Evolutionary conservation across 2,888 invertebrate genomes (phyloP), one percentile per base, ranked within the genome.

Genomic region (Nemapogon koenigi): DNA sequence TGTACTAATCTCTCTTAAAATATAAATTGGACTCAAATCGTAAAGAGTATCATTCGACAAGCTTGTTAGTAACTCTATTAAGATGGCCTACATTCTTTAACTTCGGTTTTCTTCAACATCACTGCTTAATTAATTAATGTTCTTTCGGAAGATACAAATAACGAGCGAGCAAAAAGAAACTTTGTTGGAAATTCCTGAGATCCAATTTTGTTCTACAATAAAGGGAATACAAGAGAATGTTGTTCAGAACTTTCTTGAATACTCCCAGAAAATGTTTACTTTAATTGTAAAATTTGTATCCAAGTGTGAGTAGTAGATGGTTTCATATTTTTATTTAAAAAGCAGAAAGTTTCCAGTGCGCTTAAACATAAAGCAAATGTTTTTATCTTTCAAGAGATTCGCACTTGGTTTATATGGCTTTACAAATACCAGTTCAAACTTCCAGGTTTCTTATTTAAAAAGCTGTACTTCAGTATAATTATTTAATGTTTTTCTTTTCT

Each of bases 81-180:
- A 38, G 41, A 43, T 41, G 44, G 50, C 45, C 45, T 45, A 51
- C 43, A 50, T 55, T 52, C 48, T 50, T 51, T 50, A 48, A 49
- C 46, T 51, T 51, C 37, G 43, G 45, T 48, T 49, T 51, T 49
- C 48, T 49, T 49, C 46, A 49, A 50, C 47, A 48, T 47, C 38
- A 46, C 48, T 46, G 44, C 49, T 47, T 57, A 53, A 52, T 53
- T 58, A 56, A 53, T 54, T 54, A 52, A 50, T 49, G 46, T 44
- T 46, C 40, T 38, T 43, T 32, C 35, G 13, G 11, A 35, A 35
- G 35, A 35, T 35, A 35, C 25, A 35, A 26, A 35, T 16, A 35
- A 16, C 35, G n/a, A 16, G 16, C 35, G 35, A 35, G 16, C 26
- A 13, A 25, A 16, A 26, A 35, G 27, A 35, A 33, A 33, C 33